Conservation (phyloP, 2,113 vertebrate genomes). For the Ondatra zibethicus region DNA sequence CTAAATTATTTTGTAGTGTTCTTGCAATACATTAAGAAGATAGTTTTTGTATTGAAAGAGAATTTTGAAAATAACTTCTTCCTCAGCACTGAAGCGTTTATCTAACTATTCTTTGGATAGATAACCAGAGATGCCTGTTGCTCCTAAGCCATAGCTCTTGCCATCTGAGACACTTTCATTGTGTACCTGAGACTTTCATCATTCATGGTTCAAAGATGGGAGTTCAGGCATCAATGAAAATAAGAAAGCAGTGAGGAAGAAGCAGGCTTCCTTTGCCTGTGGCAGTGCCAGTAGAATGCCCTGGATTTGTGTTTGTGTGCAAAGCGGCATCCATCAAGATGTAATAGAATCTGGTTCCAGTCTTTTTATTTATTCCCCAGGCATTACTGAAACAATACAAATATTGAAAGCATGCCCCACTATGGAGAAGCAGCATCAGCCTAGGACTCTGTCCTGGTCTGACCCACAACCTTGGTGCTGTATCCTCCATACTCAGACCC, state of each 20-base stretch:
- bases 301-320: neutral
- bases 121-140: neutral
- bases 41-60: neutral
- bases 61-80: neutral
- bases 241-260: neutral
- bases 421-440: neutral
- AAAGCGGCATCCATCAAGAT: neutral
- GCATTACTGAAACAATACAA: neutral
- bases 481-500: neutral
- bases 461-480: conserved; percentile 47
- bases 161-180: neutral
- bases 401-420: neutral
- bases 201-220: neutral
- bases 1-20: neutral
- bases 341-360: neutral
- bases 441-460: neutral
- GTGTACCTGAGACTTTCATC: neutral
- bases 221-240: neutral
- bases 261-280: neutral
- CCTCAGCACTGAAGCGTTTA: neutral
- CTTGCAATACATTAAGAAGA: neutral
- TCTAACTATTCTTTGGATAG: neutral
- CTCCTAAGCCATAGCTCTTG: neutral
- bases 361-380: neutral
- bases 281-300: neutral